Percentiles rank a stretch among this genome's conserved stretches.
Conservation (phyloP, 2,888 invertebrate genomes). For the Perithous albicinctus region DNA sequence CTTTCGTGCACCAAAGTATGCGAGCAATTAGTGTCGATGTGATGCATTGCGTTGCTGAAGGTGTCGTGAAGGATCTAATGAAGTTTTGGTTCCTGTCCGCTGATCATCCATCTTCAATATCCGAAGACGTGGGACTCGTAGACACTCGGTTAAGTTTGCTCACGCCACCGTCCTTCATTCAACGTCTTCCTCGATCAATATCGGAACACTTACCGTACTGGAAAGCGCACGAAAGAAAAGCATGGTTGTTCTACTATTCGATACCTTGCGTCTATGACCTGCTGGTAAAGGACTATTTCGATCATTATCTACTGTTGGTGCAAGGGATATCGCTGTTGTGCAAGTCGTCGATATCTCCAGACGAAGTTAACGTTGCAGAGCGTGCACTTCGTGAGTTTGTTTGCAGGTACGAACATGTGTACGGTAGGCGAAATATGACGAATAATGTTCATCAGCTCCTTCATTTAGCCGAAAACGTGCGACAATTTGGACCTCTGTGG, state of each 20-base stretch:
- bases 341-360: conserved; percentile 31
- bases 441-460: conserved; percentile 55
- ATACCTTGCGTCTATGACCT: conserved; percentile 26
- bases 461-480: no score
- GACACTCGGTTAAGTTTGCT: conserved; percentile 38
- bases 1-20: conserved; percentile 49
- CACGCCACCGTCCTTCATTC: conserved; percentile 48
- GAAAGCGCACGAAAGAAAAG: conserved; percentile 64
- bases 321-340: conserved; percentile 51
- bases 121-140: conserved; percentile 1
- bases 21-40: no score
- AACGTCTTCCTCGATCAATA: conserved; percentile 53
- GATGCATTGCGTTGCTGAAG: conserved; percentile 67
- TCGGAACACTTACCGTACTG: conserved; percentile 52
- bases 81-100: conserved; percentile 57
- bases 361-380: conserved; percentile 32
- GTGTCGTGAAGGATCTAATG: conserved; percentile 46
- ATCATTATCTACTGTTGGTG: conserved; percentile 54
- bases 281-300: conserved; percentile 38
- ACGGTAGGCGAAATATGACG: conserved; percentile 42
- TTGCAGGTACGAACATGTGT: conserved; percentile 29
- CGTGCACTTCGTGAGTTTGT: conserved; percentile 38
- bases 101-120: conserved; percentile 45
- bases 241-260: no score
- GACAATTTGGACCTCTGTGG: no score